Evolutionary conservation across 2,888 invertebrate species (phyloP), one percentile per base, ranked within the genome.

Genomic region (Nymphalis c-album): DNA sequence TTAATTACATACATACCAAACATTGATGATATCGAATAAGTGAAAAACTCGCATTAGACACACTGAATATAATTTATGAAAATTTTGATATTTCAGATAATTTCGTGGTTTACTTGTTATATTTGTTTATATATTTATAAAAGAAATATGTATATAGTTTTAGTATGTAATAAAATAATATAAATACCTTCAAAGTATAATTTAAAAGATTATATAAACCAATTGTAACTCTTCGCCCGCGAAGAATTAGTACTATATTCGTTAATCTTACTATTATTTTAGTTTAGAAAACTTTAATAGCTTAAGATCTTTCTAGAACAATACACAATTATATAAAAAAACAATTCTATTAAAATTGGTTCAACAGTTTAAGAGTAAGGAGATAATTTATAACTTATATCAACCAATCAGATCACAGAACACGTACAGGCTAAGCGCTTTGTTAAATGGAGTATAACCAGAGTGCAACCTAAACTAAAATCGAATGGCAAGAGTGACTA

Each of bases 401-500:
- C 2, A 50, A 50, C n/a, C 17, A 55, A 26, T 26, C 53, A 55
- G 7, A 55, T 55, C 26, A 53, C 22, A 26, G 26, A 40, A 40
- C 17, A 53, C 16, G 50, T 50, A 20, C 18, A 6, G 26, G 7
- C 13, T 7, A 47, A 58, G 45, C n/a, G 48, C 16, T 47, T 47
- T 58, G 58, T 58, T 48, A 68, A 68, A 68, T 71, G 63, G 63
- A 66, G 63, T 68, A 50, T 64, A 63, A 68, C 63, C 51, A 53
- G 22, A 16, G 48, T 59, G 18, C 18, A 31, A 67, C 46, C 35
- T 63, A 68, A 57, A 60, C 65, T 70, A 70, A 61, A 72, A 72
- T 65, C 68, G 53, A 64, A 74, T 73, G 81, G 83, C 81, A 83
- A 83, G 81, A 78, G 60, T 51, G 51, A 57, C 62, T 80, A 90